Evolutionary conservation across 2,888 invertebrate species (phyloP), one percentile per base, ranked within the genome.

Genomic region (Troides oblongomaculatus): DNA sequence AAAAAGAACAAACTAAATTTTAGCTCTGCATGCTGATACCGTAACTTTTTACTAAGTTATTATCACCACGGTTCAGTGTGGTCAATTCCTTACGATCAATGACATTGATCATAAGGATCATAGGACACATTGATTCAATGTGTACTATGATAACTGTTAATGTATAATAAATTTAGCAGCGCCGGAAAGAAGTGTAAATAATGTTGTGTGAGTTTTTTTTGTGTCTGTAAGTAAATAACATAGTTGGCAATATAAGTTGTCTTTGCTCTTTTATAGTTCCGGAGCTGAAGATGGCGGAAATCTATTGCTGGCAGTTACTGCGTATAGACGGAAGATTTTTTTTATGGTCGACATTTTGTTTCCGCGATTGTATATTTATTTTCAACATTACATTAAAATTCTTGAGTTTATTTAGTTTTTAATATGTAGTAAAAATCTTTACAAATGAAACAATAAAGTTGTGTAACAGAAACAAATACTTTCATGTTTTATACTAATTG

Each of bases 251-350:
- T 61, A 56, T 23, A 53, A 57, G 39, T 57, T 36, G 53, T 62
- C 68, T 57, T 62, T 2, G 57, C 64, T 25, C 43, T 68, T 68
- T 68, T 68, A 68, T 68, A 58, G 57, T 62, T 67, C 62, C 66
- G 66, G 53, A 14, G 46, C 58, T 59, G 43, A 8, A 62, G 57
- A 56, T 57, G 53, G n/a, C 59, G 68, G 62, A 46, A 68, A 68
- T 67, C 62, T 57, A 68, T 62, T 68, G 62, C 66, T 61, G 53
- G 56, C 61, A 53, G 53, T 61, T 61, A 57, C 66, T 50, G 7
- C 61, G 66, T n/a, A 23, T 39, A 50, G 60, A 50, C 30, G 36
- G 25, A 14, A 36, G 8, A 30, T 30, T 59, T 50, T 60, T 59
- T 23, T 60, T 25, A 23, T 17, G 39, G 17, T 56, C 56, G 25